Base-by-base conservation (phyloP, 2,797 vertebrate species). In the Spea hammondii region DNA sequence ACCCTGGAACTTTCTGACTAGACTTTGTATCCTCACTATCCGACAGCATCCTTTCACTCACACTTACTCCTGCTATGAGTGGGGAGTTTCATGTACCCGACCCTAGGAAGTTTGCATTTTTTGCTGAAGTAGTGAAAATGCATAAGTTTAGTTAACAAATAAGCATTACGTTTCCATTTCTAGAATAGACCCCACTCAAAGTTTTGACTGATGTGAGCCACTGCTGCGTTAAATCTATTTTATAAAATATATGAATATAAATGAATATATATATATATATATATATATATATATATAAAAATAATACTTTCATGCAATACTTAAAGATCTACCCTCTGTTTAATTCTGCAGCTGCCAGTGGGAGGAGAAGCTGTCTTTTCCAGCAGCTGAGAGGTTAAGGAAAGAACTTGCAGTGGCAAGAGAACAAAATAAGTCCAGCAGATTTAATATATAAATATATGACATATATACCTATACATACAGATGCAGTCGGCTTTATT, bases 161-260 rank as follows among this genome's bases (percentile, higher is more conserved):
- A 17, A 62, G 4, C 59, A 62, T 17, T 62, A 62, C 32, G 14
- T 17, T 17, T 62, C 13, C 13, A 6, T 49, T 45, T 17, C 48
- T n/a, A 45, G 51, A 62, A 48, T 13, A 57, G 45, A 67, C 53
- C n/a, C 5, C 14, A 44, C 44, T 14, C 13, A 57, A 70, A 59
- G 60, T 50, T 54, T 57, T 32, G 46, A 5, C 66, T 65, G 62
- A 53, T 68, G 65, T n/a, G 9, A 60, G 70, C 49, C 59, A 54
- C 80, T 83, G 83, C 84, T 83, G 85, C 55, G 0, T 81, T 85
- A 77, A 74, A 84, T 82, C 49, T 79, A 75, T 78, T 84, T 80
- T 89, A 85, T 84, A 89, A 88, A 86, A 89, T 89, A 87, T 46
- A 86, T 77, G 84, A 76, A 76, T 66, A 72, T 82, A 73, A 66